phyloP scores from a whole-genome alignment of 1,140 invertebrate genomes.

The Drosophila athabasca region DNA sequence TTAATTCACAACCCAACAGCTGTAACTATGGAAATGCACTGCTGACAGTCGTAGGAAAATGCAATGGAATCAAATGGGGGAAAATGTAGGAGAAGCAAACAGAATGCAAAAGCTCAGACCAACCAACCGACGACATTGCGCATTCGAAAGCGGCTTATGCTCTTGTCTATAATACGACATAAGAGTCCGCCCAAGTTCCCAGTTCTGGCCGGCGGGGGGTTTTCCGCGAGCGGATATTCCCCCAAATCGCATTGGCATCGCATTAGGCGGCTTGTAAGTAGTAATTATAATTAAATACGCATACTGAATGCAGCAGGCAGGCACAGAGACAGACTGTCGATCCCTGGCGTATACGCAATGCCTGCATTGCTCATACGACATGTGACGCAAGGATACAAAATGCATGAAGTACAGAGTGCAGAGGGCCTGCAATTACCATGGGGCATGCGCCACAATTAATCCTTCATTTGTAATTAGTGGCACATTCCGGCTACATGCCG shows the following conservation, averaged over 20 bases:
- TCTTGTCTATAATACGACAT: conserved; percentile 39
- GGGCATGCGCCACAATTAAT: conserved; percentile 11
- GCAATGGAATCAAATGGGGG: conserved; percentile 10
- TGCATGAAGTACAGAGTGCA: conserved; percentile 17
- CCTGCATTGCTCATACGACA: conserved; percentile 47
- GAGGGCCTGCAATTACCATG: conserved; percentile 24
- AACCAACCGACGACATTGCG: background rate
- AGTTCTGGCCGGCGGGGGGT: background rate
- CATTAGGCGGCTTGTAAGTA: conserved; percentile 57
- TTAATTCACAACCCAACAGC: too few species aligned
- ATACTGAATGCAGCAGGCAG: conserved; percentile 36
- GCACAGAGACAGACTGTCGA: background rate
- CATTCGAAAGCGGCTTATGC: conserved; percentile 51
- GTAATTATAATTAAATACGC: conserved; percentile 74
- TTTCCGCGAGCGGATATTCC: too few species aligned
- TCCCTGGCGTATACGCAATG: conserved; percentile 53
- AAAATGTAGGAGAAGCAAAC: too few species aligned
- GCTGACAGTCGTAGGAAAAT: background rate
- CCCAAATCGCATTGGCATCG: conserved; percentile 38
- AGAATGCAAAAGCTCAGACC: too few species aligned
- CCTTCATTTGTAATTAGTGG: conserved; percentile 29
- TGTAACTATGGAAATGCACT: too few species aligned
- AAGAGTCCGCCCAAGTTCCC: conserved; percentile 8
- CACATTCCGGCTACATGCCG: too few species aligned
- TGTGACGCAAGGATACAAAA: conserved; percentile 18